A percentile compares a stretch with the other conserved stretches of the same genome.
phyloP scores from a whole-genome alignment of 2,888 invertebrate genomes.

The Protophormia terraenovae region DNA sequence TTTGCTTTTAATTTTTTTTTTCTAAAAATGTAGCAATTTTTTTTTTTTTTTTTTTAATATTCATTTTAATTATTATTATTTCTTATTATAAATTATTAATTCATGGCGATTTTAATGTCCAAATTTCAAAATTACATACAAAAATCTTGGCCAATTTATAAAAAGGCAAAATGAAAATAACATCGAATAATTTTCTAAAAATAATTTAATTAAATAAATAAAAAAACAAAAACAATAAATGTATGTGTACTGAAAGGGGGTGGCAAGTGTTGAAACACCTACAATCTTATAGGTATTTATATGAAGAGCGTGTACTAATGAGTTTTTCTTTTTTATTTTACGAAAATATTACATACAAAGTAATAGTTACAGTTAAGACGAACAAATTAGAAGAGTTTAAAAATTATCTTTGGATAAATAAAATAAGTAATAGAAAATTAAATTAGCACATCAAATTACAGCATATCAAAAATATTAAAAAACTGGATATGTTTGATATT shows the following conservation, averaged over 20 bases:
- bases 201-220: conserved; percentile 61
- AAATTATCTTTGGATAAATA: no score
- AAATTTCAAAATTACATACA: conserved; percentile 9
- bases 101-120: not conserved
- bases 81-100: not conserved
- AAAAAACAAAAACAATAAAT: not conserved
- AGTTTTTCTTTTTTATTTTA: conserved; percentile 33
- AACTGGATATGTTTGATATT: no score
- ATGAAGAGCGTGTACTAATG: conserved; percentile 31
- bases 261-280: conserved; percentile 64
- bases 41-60: no score
- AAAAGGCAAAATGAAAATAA: conserved; percentile 21
- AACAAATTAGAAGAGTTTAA: not conserved
- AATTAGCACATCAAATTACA: no score
- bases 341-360: conserved; percentile 28
- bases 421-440: no score
- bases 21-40: not conserved
- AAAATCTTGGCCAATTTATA: conserved; percentile 32
- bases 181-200: conserved; percentile 69
- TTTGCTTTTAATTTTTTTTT: not conserved
- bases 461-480: no score
- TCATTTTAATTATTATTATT: not conserved
- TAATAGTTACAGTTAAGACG: not conserved
- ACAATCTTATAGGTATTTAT: conserved; percentile 50
- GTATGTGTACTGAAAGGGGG: no score